These are phyloP conservation scores for Poeciliopsis retropinna DNA, from an alignment of 2,113 vertebrate genomes.

Conservation along the genomic window DNA sequence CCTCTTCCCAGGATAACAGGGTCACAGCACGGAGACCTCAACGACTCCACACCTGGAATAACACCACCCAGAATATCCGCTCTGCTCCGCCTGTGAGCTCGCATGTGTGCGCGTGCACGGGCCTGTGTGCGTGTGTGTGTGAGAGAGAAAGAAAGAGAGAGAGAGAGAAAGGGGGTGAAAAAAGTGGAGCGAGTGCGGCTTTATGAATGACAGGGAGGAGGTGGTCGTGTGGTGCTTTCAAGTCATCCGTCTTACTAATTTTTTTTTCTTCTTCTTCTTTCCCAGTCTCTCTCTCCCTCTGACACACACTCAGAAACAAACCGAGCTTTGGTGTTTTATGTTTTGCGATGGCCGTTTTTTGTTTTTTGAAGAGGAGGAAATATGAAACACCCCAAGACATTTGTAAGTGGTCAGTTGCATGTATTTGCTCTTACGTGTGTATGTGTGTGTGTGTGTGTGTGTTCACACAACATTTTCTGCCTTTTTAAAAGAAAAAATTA, in stretches of 20 bases:
- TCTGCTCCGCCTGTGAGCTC: slow-evolving; percentile 49
- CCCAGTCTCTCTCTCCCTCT: slow-evolving; percentile 11
- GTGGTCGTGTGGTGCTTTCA: slow-evolving; percentile 50
- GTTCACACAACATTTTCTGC: slow-evolving; percentile 25
- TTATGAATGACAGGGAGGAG: slow-evolving; percentile 67
- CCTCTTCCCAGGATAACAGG: slow-evolving; percentile 79
- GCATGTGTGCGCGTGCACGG: slow-evolving; percentile 22
- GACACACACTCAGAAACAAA: slow-evolving; percentile 65
- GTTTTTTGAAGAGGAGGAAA: slow-evolving; percentile 44
- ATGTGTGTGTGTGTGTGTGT: slow-evolving; percentile 1
- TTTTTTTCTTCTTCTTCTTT: slow-evolving; percentile 16
- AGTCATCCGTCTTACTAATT: slow-evolving; percentile 56
- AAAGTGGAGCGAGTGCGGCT: slow-evolving; percentile 28
- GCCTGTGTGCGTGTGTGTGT: slow-evolving; percentile 26
- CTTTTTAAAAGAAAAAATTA: no score
- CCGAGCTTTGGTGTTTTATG: slow-evolving; percentile 26
- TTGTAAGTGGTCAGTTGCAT: slow-evolving; percentile 62
- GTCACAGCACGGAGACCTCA: slow-evolving; percentile 79
- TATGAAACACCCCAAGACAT: slow-evolving; percentile 77
- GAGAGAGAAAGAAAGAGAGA: neutral
- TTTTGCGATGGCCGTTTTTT: slow-evolving; percentile 15
- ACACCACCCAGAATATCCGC: slow-evolving; percentile 79
- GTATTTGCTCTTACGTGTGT: slow-evolving; percentile 25
- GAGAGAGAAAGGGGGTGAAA: slow-evolving; percentile 2
- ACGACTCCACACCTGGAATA: slow-evolving; percentile 80